Conservation (phyloP, 2,797 vertebrate genomes). For the Ctenochaetus hawaiiensis region DNA sequence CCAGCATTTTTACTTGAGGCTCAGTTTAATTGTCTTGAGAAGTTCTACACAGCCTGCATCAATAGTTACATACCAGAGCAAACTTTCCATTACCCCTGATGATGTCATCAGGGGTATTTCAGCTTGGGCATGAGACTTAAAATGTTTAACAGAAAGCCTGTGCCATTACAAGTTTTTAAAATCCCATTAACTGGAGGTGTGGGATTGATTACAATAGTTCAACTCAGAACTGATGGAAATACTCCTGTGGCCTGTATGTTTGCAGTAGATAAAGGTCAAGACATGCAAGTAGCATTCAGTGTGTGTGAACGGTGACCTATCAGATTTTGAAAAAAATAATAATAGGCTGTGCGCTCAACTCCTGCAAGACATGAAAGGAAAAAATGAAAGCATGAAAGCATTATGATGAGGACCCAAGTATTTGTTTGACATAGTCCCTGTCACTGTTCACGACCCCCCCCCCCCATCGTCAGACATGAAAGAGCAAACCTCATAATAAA, state of each 20-base stretch:
- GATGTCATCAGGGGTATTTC: not conserved
- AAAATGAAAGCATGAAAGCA: constrained; percentile 51
- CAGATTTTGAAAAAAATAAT: constrained; percentile 61
- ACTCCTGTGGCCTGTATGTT: constrained; percentile 27
- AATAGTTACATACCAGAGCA: not conserved
- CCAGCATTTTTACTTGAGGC: not conserved
- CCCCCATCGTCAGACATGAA: constrained; percentile 68
- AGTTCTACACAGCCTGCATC: not conserved
- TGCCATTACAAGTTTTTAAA: not conserved
- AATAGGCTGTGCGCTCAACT: constrained; percentile 46
- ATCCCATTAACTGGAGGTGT: not conserved
- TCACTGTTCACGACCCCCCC: constrained; percentile 44
- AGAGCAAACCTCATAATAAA: constrained; percentile 83
- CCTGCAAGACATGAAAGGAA: constrained; percentile 51
- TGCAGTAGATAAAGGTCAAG: constrained; percentile 60
- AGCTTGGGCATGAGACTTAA: not conserved
- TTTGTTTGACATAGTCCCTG: constrained; percentile 78
- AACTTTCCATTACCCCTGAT: not conserved
- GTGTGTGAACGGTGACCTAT: constrained; percentile 21
- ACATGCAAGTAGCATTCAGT: constrained; percentile 22
- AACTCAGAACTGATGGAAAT: too few relatives aligned
- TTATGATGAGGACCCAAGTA: constrained; percentile 64
- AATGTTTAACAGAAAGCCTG: not conserved
- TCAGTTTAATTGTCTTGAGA: not conserved
- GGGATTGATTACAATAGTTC: not conserved